phyloP scores from a whole-genome alignment of 1,140 invertebrate species.

The Microplitis demolitor region DNA sequence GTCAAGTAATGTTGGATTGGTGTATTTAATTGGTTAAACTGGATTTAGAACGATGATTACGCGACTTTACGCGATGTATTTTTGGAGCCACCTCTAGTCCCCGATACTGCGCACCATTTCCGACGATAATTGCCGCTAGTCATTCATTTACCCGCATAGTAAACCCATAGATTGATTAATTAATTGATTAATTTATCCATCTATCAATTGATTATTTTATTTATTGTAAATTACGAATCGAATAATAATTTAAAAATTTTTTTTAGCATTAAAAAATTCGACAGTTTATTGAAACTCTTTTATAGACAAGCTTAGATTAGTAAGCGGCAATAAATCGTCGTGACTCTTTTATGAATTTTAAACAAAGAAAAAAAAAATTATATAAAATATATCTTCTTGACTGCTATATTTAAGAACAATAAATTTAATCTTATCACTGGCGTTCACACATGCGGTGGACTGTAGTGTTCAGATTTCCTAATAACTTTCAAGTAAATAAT shows the following conservation, averaged over 20 bases:
- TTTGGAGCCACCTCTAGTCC: conserved; percentile 18
- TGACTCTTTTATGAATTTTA: conserved; percentile 15
- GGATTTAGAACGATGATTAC: conserved; percentile 10
- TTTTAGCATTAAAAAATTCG: neutral
- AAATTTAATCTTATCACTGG: conserved; percentile 9
- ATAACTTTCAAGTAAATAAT: conserved; percentile 2
- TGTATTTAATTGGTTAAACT: conserved; percentile 16
- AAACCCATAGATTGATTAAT: too few species aligned
- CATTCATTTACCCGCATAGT: too few species aligned
- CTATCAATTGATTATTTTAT: too few species aligned
- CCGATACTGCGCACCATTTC: conserved; percentile 7
- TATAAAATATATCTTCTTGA: conserved; percentile 8
- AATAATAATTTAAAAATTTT: neutral
- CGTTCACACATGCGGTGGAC: conserved; percentile 27
- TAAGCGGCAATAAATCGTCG: neutral
- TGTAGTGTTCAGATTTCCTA: conserved; percentile 54
- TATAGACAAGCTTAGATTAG: neutral
- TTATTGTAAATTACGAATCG: too few species aligned
- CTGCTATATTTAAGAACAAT: conserved; percentile 28
- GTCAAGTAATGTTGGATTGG: neutral
- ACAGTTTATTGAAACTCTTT: neutral
- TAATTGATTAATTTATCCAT: too few species aligned
- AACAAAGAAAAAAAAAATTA: conserved; percentile 12
- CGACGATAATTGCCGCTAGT: neutral
- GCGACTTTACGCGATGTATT: conserved; percentile 11